A percentile compares a stretch with the other conserved stretches of the same genome.
These are phyloP conservation scores for Anser brachyrhynchus DNA, from an alignment of 2,113 vertebrate species.

Conservation along the genomic window DNA sequence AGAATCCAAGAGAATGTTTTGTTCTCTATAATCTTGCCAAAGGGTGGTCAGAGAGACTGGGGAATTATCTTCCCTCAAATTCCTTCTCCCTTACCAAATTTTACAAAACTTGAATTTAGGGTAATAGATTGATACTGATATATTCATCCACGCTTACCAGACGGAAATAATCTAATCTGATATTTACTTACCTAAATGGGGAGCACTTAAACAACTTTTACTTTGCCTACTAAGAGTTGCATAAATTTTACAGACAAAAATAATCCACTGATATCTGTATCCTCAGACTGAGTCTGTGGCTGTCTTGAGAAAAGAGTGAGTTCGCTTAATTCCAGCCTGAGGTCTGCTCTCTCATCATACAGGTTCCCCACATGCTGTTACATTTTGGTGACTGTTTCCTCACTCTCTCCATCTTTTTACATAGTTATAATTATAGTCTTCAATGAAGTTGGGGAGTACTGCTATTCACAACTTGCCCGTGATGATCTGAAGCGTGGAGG, in stretches of 20 bases:
- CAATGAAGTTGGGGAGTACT: not conserved
- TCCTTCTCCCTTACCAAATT: not conserved
- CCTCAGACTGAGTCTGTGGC: not conserved
- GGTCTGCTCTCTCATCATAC: not conserved
- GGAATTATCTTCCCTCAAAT: not conserved
- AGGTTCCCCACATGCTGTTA: not conserved
- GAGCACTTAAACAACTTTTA: not conserved
- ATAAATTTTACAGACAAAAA: not conserved
- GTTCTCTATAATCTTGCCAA: not conserved
- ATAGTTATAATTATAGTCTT: not conserved
- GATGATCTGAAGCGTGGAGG: not conserved
- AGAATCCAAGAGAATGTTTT: not conserved
- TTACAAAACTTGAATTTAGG: not conserved
- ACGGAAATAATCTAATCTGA: not conserved
- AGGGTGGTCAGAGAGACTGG: not conserved
- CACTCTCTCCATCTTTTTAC: not conserved
- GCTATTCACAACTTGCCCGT: not conserved
- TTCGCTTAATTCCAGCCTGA: not conserved
- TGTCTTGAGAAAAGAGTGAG: not conserved
- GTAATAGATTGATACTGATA: not conserved
- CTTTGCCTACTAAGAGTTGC: not conserved
- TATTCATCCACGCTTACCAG: not conserved
- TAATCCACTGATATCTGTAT: not conserved
- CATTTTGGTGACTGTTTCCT: not conserved
- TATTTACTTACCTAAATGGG: not conserved